phyloP scores from a whole-genome alignment of 2,888 invertebrate species.

The Erebia palarica region DNA sequence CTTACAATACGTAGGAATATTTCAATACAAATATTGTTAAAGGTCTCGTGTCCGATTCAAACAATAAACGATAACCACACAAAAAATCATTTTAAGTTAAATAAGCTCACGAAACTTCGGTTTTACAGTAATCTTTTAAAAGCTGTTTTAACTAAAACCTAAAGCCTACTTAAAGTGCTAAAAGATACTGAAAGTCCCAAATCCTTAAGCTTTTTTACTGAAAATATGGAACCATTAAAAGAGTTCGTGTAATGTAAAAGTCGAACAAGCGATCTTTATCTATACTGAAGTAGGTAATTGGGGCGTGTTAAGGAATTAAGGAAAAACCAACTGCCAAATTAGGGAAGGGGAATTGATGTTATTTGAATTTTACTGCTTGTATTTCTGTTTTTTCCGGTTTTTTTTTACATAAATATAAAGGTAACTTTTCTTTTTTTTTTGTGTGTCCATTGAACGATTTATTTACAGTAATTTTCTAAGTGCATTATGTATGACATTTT shows the following conservation, averaged over 20 bases:
- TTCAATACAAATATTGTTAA: too few species aligned
- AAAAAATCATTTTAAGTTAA: neutral
- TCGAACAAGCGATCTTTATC: constrained; percentile 1
- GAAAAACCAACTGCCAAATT: neutral
- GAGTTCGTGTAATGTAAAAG: neutral
- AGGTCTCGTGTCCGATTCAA: too few species aligned
- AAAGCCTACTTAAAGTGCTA: neutral
- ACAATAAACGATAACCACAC: too few species aligned
- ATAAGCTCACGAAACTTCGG: neutral
- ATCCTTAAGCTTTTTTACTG: neutral
- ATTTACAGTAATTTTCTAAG: too few species aligned
- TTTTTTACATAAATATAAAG: too few species aligned
- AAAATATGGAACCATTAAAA: constrained; percentile 11
- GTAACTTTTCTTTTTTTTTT: too few species aligned
- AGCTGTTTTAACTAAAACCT: neutral
- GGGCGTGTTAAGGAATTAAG: neutral
- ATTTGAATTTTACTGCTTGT: neutral
- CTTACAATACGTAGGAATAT: too few species aligned
- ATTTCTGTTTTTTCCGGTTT: too few species aligned
- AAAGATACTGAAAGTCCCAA: neutral
- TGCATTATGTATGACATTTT: too few species aligned
- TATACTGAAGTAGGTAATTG: neutral
- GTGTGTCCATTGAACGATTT: too few species aligned
- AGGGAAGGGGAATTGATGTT: neutral
- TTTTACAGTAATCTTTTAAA: neutral